Evolutionary conservation across 2,888 invertebrate genomes (phyloP), one percentile per base, ranked within the genome.

Genomic region (Syrphus vitripennis): DNA sequence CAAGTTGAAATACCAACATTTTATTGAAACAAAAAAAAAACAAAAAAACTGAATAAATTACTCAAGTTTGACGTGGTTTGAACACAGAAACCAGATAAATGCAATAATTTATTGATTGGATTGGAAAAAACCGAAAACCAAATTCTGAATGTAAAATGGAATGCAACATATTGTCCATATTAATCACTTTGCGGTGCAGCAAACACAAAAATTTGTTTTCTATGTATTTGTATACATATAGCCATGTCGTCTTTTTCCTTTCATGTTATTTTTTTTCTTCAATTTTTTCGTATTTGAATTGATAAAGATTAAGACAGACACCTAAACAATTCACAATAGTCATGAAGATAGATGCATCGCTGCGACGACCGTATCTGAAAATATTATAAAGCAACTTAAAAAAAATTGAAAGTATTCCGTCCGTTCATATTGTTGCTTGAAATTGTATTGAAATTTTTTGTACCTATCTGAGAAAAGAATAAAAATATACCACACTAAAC

Each of bases 91-190:
- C 63, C 42, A 65, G 65, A 45, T 45, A 65, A 65, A 65, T 45
- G 5, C 29, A 29, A 65, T 29, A 26, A 65, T 65, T 65, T 65
- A 65, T 45, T 65, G 45, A 59, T 59, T 59, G 1, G 21, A 59
- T n/a, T n/a, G n/a, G n/a, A 65, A 31, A 31, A 40, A 31, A 24
- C 9, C 2, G 9, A 42, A 77, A 67, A 53, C 21, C 16, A 48
- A 65, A 82, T 40, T 57, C 29, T 48, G 14, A 45, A 61, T 19
- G 50, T 69, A 59, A 29, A 10, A 40, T 40, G 61, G 53, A 78
- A 83, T 61, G 78, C 71, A 72, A 78, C 83, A 78, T 78, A 83
- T 78, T 78, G 72, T 67, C 78, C 83, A 83, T 78, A 61, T 78
- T 83, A 83, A 79, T 83, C 83, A 74, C 74, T 63, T 34, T 59